Percentiles rank a stretch among this genome's conserved stretches.
These are phyloP conservation scores for Dissostichus mawsoni DNA, from an alignment of 2,113 vertebrate genomes.

Conservation along the genomic window DNA sequence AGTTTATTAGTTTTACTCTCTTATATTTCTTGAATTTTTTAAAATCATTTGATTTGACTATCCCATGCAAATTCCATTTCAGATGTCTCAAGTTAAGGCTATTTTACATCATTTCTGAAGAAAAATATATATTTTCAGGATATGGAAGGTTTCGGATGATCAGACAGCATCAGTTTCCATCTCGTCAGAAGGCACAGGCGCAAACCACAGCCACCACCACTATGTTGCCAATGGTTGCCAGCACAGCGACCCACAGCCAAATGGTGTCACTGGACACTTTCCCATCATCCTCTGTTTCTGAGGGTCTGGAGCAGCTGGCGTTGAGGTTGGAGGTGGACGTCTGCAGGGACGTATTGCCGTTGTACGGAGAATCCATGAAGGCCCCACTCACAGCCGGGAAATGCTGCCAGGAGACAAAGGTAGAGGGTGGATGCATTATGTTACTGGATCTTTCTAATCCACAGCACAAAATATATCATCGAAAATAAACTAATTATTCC, in stretches of 20 bases:
- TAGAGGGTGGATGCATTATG: not conserved
- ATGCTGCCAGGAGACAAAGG: constrained; percentile 64
- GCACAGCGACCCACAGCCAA: constrained; percentile 88
- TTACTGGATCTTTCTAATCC: too few relatives aligned
- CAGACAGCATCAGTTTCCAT: constrained; percentile 2
- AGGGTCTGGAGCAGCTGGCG: constrained; percentile 69
- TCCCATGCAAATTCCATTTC: constrained; percentile 1
- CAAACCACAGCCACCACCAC: constrained; percentile 88
- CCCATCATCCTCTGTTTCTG: constrained; percentile 81
- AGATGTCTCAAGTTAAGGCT: constrained; percentile 45
- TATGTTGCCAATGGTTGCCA: constrained; percentile 87
- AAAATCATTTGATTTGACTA: not conserved
- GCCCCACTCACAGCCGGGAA: constrained; percentile 78
- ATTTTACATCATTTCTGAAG: constrained; percentile 42
- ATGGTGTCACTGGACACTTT: constrained; percentile 85
- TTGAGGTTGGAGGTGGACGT: constrained; percentile 86
- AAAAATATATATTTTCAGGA: constrained; percentile 52
- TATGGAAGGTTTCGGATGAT: constrained; percentile 27
- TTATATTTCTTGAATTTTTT: not conserved
- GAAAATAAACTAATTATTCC: too few relatives aligned
- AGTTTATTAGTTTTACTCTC: not conserved
- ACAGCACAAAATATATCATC: too few relatives aligned
- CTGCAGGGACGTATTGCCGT: constrained; percentile 84
- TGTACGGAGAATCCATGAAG: constrained; percentile 86
- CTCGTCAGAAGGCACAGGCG: constrained; percentile 85